Conservation (phyloP, 2,797 vertebrate genomes). For the Tauraco hartlaubi region DNA sequence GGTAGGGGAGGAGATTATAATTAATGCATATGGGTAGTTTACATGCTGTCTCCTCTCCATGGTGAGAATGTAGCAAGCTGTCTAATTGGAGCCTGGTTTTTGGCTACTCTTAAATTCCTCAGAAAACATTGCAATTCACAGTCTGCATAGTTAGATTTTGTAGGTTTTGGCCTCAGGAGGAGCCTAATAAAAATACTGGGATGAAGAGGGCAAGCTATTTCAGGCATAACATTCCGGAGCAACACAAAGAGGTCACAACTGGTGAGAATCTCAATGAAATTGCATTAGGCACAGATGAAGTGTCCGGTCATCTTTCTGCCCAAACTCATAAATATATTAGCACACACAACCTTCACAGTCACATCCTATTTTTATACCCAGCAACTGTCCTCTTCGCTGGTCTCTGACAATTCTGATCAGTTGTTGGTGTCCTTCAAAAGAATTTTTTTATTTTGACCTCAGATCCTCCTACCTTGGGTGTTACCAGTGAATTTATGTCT, state of each 20-base stretch:
- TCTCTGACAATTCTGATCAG: not conserved
- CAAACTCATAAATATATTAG: slow-evolving; percentile 36
- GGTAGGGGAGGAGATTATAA: slow-evolving; percentile 12
- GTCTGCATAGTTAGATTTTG: slow-evolving; percentile 29
- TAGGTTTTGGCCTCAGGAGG: slow-evolving; percentile 11
- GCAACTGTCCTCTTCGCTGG: not conserved
- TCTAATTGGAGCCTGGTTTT: slow-evolving; percentile 23
- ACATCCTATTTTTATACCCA: not conserved
- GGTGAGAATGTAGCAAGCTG: slow-evolving; percentile 33
- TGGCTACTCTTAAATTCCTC: not conserved
- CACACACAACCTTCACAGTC: not conserved
- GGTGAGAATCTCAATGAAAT: slow-evolving; percentile 38
- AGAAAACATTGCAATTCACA: not conserved
- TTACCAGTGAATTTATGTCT: not conserved
- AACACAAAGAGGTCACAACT: not conserved
- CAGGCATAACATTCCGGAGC: not conserved
- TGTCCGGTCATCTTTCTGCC: not conserved
- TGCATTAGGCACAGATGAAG: slow-evolving; percentile 43
- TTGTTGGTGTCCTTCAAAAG: not conserved
- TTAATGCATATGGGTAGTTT: slow-evolving; percentile 24
- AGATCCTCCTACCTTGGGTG: not conserved
- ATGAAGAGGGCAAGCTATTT: slow-evolving; percentile 32
- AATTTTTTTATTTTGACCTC: not conserved
- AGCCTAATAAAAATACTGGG: slow-evolving; percentile 17
- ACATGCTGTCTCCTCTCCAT: slow-evolving; percentile 38